Percentiles rank a stretch among this genome's conserved stretches.
These are phyloP conservation scores for Siniperca knerii DNA, from an alignment of 2,113 vertebrate genomes.

Conservation along the genomic window DNA sequence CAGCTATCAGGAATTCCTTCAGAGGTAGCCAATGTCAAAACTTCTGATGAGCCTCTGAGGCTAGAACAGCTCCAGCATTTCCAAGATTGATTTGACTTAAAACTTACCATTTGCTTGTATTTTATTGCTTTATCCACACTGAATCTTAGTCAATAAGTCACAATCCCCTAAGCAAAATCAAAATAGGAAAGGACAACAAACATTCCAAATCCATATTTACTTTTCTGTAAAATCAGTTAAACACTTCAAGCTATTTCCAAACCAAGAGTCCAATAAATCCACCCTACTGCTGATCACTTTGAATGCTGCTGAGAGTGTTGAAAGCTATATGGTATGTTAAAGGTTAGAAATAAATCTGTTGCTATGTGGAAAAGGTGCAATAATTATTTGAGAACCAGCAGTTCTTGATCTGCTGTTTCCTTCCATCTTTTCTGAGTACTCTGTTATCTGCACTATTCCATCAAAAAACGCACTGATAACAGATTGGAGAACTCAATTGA, in stretches of 20 bases:
- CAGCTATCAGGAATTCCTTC: conserved; percentile 6
- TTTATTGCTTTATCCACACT: conserved; percentile 2
- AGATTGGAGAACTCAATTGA: conserved; percentile 92
- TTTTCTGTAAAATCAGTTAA: conserved; percentile 48
- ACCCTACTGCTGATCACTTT: background rate
- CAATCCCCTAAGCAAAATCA: conserved; percentile 30
- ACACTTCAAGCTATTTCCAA: conserved; percentile 50
- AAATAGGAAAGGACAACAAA: conserved; percentile 40
- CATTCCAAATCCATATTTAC: conserved; percentile 53
- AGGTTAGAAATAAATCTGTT: conserved; percentile 91
- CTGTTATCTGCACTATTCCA: conserved; percentile 94
- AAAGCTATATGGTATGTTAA: conserved; percentile 70
- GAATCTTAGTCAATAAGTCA: background rate
- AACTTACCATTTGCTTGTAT: background rate
- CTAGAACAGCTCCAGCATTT: background rate
- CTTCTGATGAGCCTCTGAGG: background rate
- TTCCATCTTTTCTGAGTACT: conserved; percentile 87
- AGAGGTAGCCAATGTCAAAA: conserved; percentile 9
- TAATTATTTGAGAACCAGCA: conserved; percentile 92
- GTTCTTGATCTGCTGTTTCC: conserved; percentile 91
- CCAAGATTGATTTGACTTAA: background rate
- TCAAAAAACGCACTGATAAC: conserved; percentile 92
- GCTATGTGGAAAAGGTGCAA: conserved; percentile 92
- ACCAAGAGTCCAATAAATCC: conserved; percentile 49
- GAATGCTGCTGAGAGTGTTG: conserved; percentile 39